Conservation (phyloP, 2,113 vertebrate genomes). For the Conger conger region DNA sequence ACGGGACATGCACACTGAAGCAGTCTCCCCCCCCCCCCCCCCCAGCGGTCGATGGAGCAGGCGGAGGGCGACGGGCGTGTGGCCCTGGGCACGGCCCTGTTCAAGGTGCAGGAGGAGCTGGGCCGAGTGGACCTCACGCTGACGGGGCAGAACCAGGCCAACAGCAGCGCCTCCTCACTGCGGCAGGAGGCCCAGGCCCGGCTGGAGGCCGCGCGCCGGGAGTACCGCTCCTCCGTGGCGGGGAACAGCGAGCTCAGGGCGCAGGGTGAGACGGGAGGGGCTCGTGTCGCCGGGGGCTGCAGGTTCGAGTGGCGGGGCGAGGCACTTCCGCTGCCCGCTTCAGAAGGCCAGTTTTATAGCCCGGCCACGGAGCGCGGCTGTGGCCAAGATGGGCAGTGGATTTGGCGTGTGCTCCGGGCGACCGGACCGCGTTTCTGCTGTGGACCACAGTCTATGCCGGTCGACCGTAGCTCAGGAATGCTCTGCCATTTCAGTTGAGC, state of each 20-base stretch:
- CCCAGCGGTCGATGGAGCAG: slow-evolving; percentile 51
- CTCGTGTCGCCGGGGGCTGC: no score
- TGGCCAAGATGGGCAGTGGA: no score
- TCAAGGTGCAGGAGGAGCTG: slow-evolving; percentile 75
- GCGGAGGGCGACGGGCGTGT: slow-evolving; percentile 42
- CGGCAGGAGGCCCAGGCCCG: slow-evolving; percentile 65
- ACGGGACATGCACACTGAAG: no score
- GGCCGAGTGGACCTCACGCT: slow-evolving; percentile 69
- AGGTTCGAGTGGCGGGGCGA: slow-evolving; percentile 33
- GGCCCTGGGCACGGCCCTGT: slow-evolving; percentile 67
- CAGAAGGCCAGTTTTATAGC: no score
- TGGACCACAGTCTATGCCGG: no score
- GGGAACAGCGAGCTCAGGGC: slow-evolving; percentile 51
- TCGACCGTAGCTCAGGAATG: no score
- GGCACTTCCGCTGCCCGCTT: no score
- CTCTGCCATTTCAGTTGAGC: no score
- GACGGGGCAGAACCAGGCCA: slow-evolving; percentile 58
- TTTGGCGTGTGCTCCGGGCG: no score
- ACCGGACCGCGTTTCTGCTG: no score
- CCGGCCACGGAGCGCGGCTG: no score
- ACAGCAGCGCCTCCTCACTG: slow-evolving; percentile 18
- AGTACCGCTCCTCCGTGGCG: slow-evolving; percentile 39
- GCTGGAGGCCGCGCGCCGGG: slow-evolving; percentile 55
- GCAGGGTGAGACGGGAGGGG: slow-evolving; percentile 59
- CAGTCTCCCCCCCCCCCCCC: background rate